Evolutionary conservation across 2,113 vertebrate species (phyloP).

Genomic region (Ceyx cyanopectus): DNA sequence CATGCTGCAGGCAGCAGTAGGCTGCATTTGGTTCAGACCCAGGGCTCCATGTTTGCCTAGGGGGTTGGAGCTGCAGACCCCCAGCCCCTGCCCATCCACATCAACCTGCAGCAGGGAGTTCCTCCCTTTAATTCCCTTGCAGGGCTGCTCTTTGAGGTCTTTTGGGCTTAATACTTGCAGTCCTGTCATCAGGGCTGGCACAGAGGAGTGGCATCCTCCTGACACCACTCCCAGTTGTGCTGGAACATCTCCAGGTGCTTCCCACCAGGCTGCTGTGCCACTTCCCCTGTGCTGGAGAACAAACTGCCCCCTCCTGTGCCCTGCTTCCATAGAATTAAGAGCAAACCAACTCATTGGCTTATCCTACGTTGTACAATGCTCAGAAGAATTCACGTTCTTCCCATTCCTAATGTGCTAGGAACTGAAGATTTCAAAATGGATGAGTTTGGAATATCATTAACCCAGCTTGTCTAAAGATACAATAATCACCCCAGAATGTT

Average conservation of each 20-base stretch:
- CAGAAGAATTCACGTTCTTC: neutral
- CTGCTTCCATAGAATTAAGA: neutral
- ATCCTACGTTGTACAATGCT: accelerated
- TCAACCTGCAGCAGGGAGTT: neutral
- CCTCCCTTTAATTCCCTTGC: neutral
- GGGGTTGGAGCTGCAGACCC: neutral
- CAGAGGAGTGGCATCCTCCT: neutral
- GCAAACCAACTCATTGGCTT: neutral
- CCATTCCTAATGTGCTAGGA: neutral
- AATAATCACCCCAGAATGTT: neutral
- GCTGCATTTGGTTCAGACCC: neutral
- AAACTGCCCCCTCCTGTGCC: neutral
- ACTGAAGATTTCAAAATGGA: neutral
- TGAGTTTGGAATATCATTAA: neutral
- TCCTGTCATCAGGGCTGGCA: neutral
- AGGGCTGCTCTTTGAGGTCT: neutral
- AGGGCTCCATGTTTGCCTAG: neutral
- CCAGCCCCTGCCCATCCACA: neutral
- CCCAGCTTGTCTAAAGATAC: neutral
- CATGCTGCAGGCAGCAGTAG: neutral
- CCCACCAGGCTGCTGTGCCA: neutral
- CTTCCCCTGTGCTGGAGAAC: accelerated
- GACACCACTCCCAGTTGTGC: neutral
- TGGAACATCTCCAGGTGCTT: neutral
- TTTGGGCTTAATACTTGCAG: neutral